Evolutionary conservation across 2,113 vertebrate species (phyloP).

Genomic region (Scatophagus argus): DNA sequence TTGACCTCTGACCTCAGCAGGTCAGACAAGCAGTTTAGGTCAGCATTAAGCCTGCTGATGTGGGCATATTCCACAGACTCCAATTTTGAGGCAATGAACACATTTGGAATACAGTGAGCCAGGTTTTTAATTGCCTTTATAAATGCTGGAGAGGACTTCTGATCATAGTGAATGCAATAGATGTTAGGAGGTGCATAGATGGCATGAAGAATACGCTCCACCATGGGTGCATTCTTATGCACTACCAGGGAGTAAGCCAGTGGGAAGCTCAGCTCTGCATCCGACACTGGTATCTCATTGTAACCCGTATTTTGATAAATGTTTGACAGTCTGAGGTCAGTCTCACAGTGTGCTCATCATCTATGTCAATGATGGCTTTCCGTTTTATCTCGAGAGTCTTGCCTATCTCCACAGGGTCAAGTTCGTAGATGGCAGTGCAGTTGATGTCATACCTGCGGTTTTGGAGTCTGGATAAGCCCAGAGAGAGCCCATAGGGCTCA

Average conservation of each 20-base stretch:
- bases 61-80: constrained; percentile 92
- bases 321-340: constrained; percentile 85
- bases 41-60: constrained; percentile 91
- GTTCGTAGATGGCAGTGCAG: constrained; percentile 89
- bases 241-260: constrained; percentile 94
- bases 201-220: constrained; percentile 90
- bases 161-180: constrained; percentile 95
- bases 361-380: constrained; percentile 85
- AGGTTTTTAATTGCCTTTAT: constrained; percentile 88
- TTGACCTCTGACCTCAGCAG: constrained; percentile 85
- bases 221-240: constrained; percentile 93
- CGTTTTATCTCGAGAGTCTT: constrained; percentile 89
- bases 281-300: constrained; percentile 79
- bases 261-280: constrained; percentile 87
- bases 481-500: constrained; percentile 84
- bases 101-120: constrained; percentile 89
- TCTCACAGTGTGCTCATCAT: constrained; percentile 85
- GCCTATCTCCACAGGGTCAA: constrained; percentile 91
- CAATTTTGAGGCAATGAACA: constrained; percentile 92
- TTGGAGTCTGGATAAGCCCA: constrained; percentile 76
- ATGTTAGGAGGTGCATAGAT: constrained; percentile 90
- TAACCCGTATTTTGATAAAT: constrained; percentile 86
- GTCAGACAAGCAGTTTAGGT: constrained; percentile 93
- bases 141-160: constrained; percentile 87
- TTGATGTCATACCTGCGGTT: constrained; percentile 83